These are phyloP conservation scores for Neolamprologus hecqui DNA, from an alignment of 2,113 vertebrate genomes.

Conservation along the genomic window DNA sequence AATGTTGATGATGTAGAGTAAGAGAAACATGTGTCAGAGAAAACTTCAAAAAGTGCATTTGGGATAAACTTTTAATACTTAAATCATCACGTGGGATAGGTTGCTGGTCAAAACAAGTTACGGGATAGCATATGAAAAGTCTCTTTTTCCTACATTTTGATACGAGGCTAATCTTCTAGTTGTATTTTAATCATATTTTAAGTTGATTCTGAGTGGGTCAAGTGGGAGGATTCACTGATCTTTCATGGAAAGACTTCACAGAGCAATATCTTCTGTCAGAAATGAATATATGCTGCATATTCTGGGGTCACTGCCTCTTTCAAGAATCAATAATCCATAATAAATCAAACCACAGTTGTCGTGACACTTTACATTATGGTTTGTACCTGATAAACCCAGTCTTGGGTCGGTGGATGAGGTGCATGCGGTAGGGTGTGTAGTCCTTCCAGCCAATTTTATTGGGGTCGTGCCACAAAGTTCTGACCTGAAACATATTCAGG, in stretches of 20 bases:
- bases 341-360: background rate
- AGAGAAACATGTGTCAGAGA: background rate
- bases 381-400: conserved; percentile 89
- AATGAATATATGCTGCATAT: background rate
- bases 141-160: background rate
- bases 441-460: conserved; percentile 95
- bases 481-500: conserved; percentile 72
- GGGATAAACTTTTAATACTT: background rate
- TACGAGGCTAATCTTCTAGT: background rate
- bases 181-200: background rate
- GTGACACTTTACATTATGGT: background rate
- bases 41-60: background rate
- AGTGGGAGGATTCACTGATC: background rate
- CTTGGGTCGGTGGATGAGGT: conserved; percentile 90
- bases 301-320: background rate
- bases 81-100: background rate
- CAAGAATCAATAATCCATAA: background rate
- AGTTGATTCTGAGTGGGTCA: background rate
- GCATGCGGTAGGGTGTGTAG: conserved; percentile 92
- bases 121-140: background rate
- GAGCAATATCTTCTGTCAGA: background rate
- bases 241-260: background rate
- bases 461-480: conserved; percentile 93
- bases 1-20: background rate
- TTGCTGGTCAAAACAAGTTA: background rate